Evolutionary conservation across 1,140 invertebrate genomes (phyloP).

Genomic region (Aphidius ervi): DNA sequence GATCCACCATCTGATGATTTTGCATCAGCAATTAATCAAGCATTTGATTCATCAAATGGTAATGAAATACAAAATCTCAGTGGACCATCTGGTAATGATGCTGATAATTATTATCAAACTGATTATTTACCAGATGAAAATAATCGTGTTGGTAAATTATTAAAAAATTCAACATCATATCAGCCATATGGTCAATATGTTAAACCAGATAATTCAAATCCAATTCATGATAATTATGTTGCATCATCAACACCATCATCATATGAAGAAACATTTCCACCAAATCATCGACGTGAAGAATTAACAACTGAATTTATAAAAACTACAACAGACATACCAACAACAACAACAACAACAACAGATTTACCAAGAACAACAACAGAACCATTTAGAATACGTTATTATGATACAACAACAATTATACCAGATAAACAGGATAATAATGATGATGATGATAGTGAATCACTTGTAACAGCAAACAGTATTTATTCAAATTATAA

Average conservation of each 20-base stretch:
- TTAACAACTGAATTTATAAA: not conserved
- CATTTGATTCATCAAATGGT: constrained; percentile 33
- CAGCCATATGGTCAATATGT: constrained; percentile 48
- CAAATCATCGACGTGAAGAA: not conserved
- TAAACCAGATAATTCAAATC: constrained; percentile 38
- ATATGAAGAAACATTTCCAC: constrained; percentile 20
- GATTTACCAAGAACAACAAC: constrained; percentile 22
- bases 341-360: not conserved
- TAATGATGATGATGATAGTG: constrained; percentile 15
- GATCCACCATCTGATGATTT: constrained; percentile 34
- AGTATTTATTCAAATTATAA: constrained; percentile 36
- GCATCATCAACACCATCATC: constrained; percentile 40
- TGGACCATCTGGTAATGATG: constrained; percentile 31
- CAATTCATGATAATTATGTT: constrained; percentile 49
- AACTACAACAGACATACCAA: too few relatives aligned
- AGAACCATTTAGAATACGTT: constrained; percentile 38
- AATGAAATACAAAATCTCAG: constrained; percentile 28
- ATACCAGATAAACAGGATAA: constrained; percentile 4
- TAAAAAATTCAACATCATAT: constrained; percentile 43
- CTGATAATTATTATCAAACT: constrained; percentile 50
- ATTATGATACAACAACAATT: constrained; percentile 33
- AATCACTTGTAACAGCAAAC: constrained; percentile 38
- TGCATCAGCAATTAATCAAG: constrained; percentile 36
- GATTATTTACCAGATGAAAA: constrained; percentile 27
- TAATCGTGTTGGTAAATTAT: constrained; percentile 52